Percentiles rank a stretch among this genome's conserved stretches.
phyloP scores from a whole-genome alignment of 1,140 invertebrate species.

The Aplysia californica region DNA sequence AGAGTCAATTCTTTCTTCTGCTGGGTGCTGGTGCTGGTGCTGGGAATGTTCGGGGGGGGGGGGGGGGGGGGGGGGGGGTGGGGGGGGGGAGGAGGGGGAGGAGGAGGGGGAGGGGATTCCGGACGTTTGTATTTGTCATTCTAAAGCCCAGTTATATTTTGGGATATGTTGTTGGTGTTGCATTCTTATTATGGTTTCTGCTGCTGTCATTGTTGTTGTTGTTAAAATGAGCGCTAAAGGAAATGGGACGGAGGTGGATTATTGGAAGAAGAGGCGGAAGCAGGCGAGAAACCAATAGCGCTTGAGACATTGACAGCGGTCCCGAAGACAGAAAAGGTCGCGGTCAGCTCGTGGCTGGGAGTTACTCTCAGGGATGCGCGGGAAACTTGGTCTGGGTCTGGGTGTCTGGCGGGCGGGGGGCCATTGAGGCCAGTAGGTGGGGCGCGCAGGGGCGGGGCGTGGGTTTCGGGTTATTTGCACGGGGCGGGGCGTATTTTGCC shows the following conservation, averaged over 20 bases:
- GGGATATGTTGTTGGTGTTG: neutral
- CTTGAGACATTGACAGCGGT: too few species aligned
- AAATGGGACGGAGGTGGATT: neutral
- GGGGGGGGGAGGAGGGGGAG: neutral
- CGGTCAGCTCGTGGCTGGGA: too few species aligned
- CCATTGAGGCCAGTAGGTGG: too few species aligned
- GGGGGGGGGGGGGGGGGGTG: neutral
- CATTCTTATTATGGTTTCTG: too few species aligned
- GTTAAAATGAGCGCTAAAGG: neutral
- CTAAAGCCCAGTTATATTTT: neutral
- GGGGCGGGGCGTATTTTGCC: too few species aligned
- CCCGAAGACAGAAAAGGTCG: too few species aligned
- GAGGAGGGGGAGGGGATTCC: neutral
- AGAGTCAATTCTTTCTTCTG: neutral
- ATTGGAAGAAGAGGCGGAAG: neutral
- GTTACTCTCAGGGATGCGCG: too few species aligned
- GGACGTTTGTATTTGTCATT: neutral
- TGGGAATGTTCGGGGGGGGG: neutral
- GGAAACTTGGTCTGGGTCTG: too few species aligned
- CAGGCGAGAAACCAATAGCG: too few species aligned
- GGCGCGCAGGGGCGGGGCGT: too few species aligned
- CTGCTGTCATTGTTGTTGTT: neutral
- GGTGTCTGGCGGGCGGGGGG: too few species aligned
- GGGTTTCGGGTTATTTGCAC: too few species aligned
- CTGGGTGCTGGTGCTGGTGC: neutral